These are phyloP conservation scores for Xylocampa areola DNA, from an alignment of 2,888 invertebrate species.

Conservation along the genomic window DNA sequence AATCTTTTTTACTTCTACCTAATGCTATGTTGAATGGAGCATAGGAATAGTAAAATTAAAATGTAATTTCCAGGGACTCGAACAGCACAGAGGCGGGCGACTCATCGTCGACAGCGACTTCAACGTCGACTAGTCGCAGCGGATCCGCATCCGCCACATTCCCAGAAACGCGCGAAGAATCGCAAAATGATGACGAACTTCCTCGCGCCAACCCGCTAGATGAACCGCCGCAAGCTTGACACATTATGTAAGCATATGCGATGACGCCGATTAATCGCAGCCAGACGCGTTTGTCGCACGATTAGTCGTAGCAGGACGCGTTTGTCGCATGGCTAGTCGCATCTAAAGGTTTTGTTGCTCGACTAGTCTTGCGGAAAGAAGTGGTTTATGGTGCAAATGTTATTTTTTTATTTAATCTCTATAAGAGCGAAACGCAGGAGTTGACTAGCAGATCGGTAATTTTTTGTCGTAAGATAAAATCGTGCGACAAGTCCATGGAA, in stretches of 20 bases:
- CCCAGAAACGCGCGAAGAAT: conserved; percentile 48
- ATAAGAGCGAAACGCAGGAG: background rate
- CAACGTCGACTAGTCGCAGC: conserved; percentile 68
- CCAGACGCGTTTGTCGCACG: background rate
- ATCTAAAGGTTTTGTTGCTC: no score
- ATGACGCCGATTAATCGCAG: conserved; percentile 5
- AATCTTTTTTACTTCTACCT: no score
- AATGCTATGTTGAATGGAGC: no score
- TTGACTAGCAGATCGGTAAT: background rate
- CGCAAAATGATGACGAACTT: conserved; percentile 65
- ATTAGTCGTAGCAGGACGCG: background rate
- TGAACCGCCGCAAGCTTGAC: conserved; percentile 88
- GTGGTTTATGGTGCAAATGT: conserved; percentile 2
- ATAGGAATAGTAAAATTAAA: no score
- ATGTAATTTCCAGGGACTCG: conserved; percentile 65
- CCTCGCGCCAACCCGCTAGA: conserved; percentile 84
- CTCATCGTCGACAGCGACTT: conserved; percentile 64
- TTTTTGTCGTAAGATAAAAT: background rate
- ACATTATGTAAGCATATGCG: conserved; percentile 6
- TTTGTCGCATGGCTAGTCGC: conserved; percentile 10
- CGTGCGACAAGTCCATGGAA: background rate
- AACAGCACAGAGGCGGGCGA: conserved; percentile 65
- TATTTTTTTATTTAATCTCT: background rate
- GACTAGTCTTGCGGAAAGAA: no score
- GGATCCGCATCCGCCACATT: conserved; percentile 57